These are phyloP conservation scores for Chloebia gouldiae DNA, from an alignment of 2,113 vertebrate genomes.

Conservation along the genomic window DNA sequence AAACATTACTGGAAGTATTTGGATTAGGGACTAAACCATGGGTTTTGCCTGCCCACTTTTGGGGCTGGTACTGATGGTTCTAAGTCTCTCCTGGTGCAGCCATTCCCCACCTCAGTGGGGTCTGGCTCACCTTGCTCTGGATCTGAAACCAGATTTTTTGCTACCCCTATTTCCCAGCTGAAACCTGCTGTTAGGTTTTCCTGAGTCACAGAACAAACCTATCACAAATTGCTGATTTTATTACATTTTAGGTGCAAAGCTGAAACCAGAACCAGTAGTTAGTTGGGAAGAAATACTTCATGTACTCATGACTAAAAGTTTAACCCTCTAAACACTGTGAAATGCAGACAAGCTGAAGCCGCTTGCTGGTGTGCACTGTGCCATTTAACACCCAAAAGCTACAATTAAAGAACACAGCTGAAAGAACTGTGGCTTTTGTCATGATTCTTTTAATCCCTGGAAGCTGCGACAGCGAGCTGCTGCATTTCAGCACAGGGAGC, in stretches of 20 bases:
- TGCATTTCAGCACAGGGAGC: slow-evolving; percentile 51
- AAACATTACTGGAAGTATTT: not conserved
- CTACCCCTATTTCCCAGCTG: not conserved
- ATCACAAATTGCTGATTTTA: not conserved
- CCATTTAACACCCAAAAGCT: not conserved
- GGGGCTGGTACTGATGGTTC: not conserved
- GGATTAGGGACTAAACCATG: not conserved
- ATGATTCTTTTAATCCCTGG: not conserved
- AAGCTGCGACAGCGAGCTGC: accelerated
- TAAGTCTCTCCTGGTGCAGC: not conserved
- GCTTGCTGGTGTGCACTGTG: not conserved
- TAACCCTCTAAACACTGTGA: not conserved
- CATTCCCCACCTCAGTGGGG: accelerated
- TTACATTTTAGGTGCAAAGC: not conserved
- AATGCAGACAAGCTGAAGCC: not conserved
- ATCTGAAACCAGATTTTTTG: not conserved
- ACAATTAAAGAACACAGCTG: not conserved
- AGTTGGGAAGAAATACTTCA: not conserved
- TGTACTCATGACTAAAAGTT: not conserved
- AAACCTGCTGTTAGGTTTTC: not conserved
- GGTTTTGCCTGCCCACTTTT: not conserved
- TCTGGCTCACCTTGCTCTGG: not conserved
- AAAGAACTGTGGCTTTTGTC: not conserved
- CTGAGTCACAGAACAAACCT: not conserved
- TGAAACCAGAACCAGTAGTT: not conserved